These are phyloP conservation scores for Drosophila dives DNA, from an alignment of 2,888 invertebrate genomes.

Conservation along the genomic window DNA sequence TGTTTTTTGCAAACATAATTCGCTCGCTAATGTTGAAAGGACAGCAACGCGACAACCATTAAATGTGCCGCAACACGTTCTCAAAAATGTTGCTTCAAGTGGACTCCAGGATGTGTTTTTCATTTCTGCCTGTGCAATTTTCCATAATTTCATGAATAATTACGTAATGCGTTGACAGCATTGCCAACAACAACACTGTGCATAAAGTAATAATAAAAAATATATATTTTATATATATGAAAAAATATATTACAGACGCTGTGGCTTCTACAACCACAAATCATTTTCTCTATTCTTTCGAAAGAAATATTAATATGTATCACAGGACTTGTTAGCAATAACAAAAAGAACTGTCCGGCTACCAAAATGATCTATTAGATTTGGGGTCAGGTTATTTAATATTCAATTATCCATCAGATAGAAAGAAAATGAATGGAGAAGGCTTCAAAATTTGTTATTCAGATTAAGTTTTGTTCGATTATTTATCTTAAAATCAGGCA, in stretches of 20 bases:
- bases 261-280: slow-evolving; percentile 18
- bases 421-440: not conserved
- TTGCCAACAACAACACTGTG: slow-evolving; percentile 10
- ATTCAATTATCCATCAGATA: slow-evolving; percentile 28
- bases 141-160: slow-evolving; percentile 77
- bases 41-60: slow-evolving; percentile 57
- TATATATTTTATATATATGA: not conserved
- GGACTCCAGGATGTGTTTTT: slow-evolving; percentile 17
- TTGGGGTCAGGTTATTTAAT: slow-evolving; percentile 6
- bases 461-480: not conserved
- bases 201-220: slow-evolving; percentile 4
- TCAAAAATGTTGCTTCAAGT: slow-evolving; percentile 27
- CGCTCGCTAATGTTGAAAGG: slow-evolving; percentile 52
- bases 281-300: slow-evolving; percentile 23
- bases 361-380: slow-evolving; percentile 23
- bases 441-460: not conserved
- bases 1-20: slow-evolving; percentile 48
- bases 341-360: not conserved
- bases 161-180: slow-evolving; percentile 76
- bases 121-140: slow-evolving; percentile 51
- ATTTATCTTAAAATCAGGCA: not conserved
- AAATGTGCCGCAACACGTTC: slow-evolving; percentile 72
- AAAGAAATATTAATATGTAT: not conserved
- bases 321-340: not conserved
- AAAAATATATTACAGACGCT: slow-evolving; percentile 28